Evolutionary conservation across 2,113 vertebrate species (phyloP), one percentile per base, ranked within the genome.

Genomic region (Tursiops truncatus): DNA sequence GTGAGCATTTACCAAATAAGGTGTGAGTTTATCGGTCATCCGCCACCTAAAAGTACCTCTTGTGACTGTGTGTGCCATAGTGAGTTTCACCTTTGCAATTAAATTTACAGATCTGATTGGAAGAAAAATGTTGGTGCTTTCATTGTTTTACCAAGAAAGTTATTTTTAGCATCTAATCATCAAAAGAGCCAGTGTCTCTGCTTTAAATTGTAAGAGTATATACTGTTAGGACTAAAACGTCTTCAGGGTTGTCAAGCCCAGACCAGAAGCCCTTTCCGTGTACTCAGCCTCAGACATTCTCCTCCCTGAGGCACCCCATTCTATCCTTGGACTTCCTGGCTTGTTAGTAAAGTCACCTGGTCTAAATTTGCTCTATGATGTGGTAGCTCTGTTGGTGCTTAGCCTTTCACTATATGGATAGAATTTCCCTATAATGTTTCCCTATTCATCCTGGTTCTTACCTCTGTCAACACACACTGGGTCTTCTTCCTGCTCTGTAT

Each of bases 111-210:
- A 76, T 94, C 71, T 88, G 9, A 62, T 71, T 87, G 62, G 67
- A 82, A 83, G 21, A 77, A 81, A 90, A 79, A 47, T 60, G 20
- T 41, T 28, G 21, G 12, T 25, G 12, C 33, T 90, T 90, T 80
- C 20, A 76, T 41, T 86, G 62, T 68, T 67, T 63, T 84, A 21
- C 25, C 31, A 18, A 96, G 81, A 89, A 92, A 41, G 67, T 60
- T 94, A 93, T 94, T 92, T 76, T 71, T n/a, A 38, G 3, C 53
- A 70, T 81, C 44, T 91, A 77, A 60, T 84, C 73, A 89, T 31
- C 26, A 53, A 74, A 68, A 81, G 17, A 86, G 53, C 6, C 15
- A 80, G 36, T 9, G 5, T 74, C 41, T 95, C 36, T 76, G 44
- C 44, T 26, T 88, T 95, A 47, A 36, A 47, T 38, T 79, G 3